Evolutionary conservation across 2,113 vertebrate species (phyloP).

Genomic region (Aspidoscelis tigris): DNA sequence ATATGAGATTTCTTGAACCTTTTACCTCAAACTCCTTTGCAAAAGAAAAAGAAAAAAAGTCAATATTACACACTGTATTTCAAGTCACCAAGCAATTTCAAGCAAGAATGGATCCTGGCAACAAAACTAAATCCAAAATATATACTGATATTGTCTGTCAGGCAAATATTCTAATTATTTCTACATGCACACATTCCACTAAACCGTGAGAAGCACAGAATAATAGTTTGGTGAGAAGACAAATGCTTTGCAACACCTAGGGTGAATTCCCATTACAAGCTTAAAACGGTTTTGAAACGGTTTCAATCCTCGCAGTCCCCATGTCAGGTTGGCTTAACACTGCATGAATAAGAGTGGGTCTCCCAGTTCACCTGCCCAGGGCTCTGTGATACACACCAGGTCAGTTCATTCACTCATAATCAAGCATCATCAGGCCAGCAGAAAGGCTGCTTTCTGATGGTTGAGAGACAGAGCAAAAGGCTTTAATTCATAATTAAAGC

Average conservation of each 20-base stretch:
- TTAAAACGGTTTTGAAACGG: too few relatives aligned
- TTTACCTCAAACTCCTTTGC: background rate
- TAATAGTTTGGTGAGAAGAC: background rate
- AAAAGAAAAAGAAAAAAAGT: background rate
- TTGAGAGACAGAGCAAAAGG: too few relatives aligned
- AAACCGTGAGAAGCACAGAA: background rate
- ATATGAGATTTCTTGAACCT: constrained; percentile 5
- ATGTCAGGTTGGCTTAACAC: too few relatives aligned
- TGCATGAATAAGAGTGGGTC: too few relatives aligned
- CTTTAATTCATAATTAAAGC: background rate
- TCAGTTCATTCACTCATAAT: too few relatives aligned
- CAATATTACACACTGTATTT: background rate
- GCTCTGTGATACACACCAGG: too few relatives aligned
- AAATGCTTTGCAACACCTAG: background rate
- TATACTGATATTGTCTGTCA: background rate
- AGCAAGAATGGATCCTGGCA: background rate
- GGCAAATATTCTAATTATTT: background rate
- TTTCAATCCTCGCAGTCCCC: too few relatives aligned
- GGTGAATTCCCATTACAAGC: too few relatives aligned
- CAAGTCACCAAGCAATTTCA: background rate
- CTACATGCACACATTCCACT: background rate
- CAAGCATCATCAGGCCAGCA: too few relatives aligned
- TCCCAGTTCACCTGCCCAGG: too few relatives aligned
- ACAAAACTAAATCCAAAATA: background rate
- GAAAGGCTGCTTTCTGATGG: too few relatives aligned